Base-by-base conservation (phyloP, 1,140 invertebrate species). In the Tyrophagus putrescentiae region DNA sequence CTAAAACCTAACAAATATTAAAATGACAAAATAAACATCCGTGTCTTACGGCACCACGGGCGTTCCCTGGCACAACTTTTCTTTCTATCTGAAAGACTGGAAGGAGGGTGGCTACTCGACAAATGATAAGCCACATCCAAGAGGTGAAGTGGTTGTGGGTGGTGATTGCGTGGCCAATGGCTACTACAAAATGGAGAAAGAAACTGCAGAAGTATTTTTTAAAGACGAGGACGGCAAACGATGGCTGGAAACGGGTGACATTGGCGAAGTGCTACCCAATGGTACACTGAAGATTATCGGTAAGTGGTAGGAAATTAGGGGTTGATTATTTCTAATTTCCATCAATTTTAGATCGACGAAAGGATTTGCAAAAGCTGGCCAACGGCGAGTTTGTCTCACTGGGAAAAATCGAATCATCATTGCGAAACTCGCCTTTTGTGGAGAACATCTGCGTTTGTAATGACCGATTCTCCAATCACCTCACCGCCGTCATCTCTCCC, bases 391-490 rank as follows among this genome's bases (percentile, higher is more conserved):
- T 78, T 64, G 50, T 67, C 25, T 67, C 66, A 4, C 57, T 67
- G 31, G 64, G 65, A 1, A 67, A 67, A 23, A 59, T 67, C n/a
- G 21, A 29, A n/a, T 48, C 5, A n/a, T 13, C 13, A 6, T 27
- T 48, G 7, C 44, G 7, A 48, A 48, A 7, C n/a, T 27, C 6
- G 25, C 18, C 31, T 48, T 71, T 92, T 27, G 84, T 97, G 18
- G 93, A 98, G 69, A 95, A 96, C 71, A 85, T 94, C 69, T 94
- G 90, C 68, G 84, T 94, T 11, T 92, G 92, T 72, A 90, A 86
- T 25, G 87, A 92, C 73, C 78, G 83, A 9, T 78, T 77, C 28
- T 86, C 90, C 71, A 78, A 81, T 64, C 89, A 84, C 70, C 84
- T 85, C 0, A 87, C 97, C 32, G 90, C 89, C 32, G 76, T 97